A percentile compares a stretch with the other conserved stretches of the same genome.
Conservation (phyloP, 2,888 invertebrate genomes). For the Ophion slaviceki region DNA sequence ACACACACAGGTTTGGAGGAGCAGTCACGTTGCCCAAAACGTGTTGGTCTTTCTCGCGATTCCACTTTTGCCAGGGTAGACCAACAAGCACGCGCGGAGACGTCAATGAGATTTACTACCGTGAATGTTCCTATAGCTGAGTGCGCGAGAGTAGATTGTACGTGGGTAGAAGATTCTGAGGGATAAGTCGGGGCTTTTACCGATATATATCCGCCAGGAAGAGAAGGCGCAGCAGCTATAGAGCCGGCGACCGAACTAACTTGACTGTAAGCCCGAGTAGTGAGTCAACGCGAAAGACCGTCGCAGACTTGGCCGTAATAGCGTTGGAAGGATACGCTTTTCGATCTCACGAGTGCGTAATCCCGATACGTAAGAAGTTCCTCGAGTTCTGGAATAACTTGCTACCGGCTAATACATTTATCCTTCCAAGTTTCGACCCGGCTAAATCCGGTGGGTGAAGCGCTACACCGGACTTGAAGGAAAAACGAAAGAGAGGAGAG, state of each 20-base stretch:
- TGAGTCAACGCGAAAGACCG: background rate
- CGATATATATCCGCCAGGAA: slow-evolving; percentile 7
- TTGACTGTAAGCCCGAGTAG: background rate
- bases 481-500: background rate
- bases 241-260: background rate
- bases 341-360: background rate
- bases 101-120: slow-evolving; percentile 55
- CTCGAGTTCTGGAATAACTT: background rate
- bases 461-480: background rate
- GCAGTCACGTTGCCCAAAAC: slow-evolving; percentile 45
- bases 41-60: slow-evolving; percentile 25
- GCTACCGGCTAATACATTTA: slow-evolving; percentile 1
- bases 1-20: background rate
- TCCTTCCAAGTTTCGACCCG: background rate
- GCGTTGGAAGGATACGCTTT: slow-evolving; percentile 1
- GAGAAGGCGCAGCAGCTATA: background rate
- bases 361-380: background rate
- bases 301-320: background rate
- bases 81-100: slow-evolving; percentile 14
- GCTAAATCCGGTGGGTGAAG: background rate
- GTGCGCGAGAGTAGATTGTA: slow-evolving; percentile 2
- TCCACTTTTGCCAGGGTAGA: slow-evolving; percentile 2
- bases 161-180: slow-evolving; percentile 43
- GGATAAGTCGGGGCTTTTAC: slow-evolving; percentile 16
- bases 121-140: slow-evolving; percentile 23